These are phyloP conservation scores for Marisa cornuarietis DNA, from an alignment of 1,140 invertebrate genomes.

Conservation along the genomic window DNA sequence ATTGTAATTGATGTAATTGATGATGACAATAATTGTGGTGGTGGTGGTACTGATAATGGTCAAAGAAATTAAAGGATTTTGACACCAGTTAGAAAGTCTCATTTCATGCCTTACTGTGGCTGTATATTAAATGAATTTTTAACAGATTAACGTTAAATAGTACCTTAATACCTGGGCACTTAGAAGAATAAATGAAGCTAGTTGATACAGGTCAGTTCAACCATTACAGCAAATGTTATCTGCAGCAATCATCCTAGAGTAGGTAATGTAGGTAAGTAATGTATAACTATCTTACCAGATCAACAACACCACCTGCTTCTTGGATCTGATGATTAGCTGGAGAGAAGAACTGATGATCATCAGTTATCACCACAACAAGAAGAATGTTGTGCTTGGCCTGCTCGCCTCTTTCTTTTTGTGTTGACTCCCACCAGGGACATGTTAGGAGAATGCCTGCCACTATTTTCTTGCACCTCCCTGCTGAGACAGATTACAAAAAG, in stretches of 20 bases:
- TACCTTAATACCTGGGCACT: neutral
- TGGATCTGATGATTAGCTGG: conserved; percentile 44
- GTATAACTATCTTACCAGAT: conserved; percentile 32
- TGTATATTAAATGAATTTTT: too few relatives aligned
- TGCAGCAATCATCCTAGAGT: too few relatives aligned
- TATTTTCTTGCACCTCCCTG: conserved; percentile 34
- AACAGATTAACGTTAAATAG: too few relatives aligned
- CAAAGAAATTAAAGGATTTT: neutral
- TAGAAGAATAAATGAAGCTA: neutral
- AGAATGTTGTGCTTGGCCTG: conserved; percentile 51
- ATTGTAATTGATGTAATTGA: neutral
- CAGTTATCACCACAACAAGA: conserved; percentile 39
- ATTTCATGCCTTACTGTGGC: too few relatives aligned
- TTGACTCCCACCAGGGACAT: conserved; percentile 50
- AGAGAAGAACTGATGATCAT: conserved; percentile 43
- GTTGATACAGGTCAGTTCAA: too few relatives aligned
- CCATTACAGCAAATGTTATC: too few relatives aligned
- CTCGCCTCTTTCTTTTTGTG: conserved; percentile 49
- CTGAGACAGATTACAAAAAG: too few relatives aligned
- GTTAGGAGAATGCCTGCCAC: conserved; percentile 39
- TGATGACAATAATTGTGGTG: neutral
- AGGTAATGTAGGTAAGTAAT: too few relatives aligned
- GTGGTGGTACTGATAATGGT: neutral
- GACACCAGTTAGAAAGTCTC: too few relatives aligned
- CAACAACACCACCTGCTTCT: conserved; percentile 39